Base-by-base conservation (phyloP, 2,797 vertebrate genomes). In the Xenops minutus region DNA sequence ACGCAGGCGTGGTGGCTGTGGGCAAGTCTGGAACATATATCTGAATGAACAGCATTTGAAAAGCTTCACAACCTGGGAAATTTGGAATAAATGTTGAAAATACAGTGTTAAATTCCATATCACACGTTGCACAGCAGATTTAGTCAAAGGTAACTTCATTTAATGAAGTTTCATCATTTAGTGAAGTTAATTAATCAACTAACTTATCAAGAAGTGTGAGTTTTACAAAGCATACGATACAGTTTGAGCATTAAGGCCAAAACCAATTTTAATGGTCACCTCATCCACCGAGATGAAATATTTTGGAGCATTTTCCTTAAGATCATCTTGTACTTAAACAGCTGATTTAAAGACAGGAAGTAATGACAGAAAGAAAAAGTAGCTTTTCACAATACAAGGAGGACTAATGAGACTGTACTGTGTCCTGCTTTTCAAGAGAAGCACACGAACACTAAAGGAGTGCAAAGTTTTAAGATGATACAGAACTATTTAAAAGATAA, bases 1-100 rank as follows among this genome's bases (percentile, higher is more conserved):
- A 11, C 0, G 0, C 0, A 39, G 32, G 27, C 21, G 9, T 36
- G 37, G 36, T 54, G 41, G 30, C 32, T 17, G 32, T 7, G 12
- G 12, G 52, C 27, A 76, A 34, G 37, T 17, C 63, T 32, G 52
- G 16, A 39, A 73, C 2, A 24, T 6, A 1, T 0, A 34, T 7
- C 23, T 84, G 37, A 68, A 48, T 21, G 36, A 66, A 3, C 19
- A 43, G 37, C 37, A 56, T 32, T 52, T 63, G 20, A 26, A 78
- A 86, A 86, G 48, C 32, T 37, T 37, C 52, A 52, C 19, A 46
- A 17, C 22, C 30, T 21, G 17, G 23, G 46, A 77, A 49, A 7
- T 51, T 81, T 24, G 51, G 16, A 55, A 10, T 26, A 37, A 36
- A 75, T 15, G 18, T 4, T 48, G 43, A 44, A 92, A 91, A 24